These are phyloP conservation scores for Dunckerocampus dactyliophorus DNA, from an alignment of 2,113 vertebrate species.

Conservation along the genomic window DNA sequence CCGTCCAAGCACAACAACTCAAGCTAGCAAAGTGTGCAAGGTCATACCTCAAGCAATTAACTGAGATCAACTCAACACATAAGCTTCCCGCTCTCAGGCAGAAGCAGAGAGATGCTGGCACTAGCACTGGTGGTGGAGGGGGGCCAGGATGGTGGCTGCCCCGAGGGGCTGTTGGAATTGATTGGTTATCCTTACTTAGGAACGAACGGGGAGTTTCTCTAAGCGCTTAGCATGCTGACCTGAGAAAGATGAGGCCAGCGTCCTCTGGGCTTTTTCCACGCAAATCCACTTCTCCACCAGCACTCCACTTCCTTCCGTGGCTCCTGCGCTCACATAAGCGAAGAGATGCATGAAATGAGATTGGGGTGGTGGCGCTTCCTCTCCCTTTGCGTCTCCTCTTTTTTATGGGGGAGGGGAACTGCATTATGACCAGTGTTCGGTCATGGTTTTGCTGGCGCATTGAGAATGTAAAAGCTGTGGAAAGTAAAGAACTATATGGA, in stretches of 20 bases:
- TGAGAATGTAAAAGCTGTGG: conserved; percentile 20
- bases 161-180: conserved; percentile 48
- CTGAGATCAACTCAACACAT: conserved; percentile 39
- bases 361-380: conserved; percentile 11
- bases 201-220: conserved; percentile 40
- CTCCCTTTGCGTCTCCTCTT: conserved; percentile 14
- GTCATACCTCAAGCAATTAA: conserved; percentile 67
- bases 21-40: conserved; percentile 44
- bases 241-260: conserved; percentile 55
- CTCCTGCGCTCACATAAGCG: conserved; percentile 17
- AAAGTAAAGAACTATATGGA: conserved; percentile 46
- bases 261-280: conserved; percentile 60
- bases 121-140: no score
- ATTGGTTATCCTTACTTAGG: conserved; percentile 67
- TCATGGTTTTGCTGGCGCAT: conserved; percentile 6
- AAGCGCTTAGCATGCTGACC: conserved; percentile 57
- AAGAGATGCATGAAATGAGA: conserved; percentile 43
- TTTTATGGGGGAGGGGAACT: conserved; percentile 11
- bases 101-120: conserved; percentile 6
- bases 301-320: conserved; percentile 27
- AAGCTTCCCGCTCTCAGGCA: conserved; percentile 40
- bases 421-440: conserved; percentile 25
- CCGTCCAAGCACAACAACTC: conserved; percentile 45
- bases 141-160: conserved; percentile 49
- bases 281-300: conserved; percentile 50